Percentiles rank a stretch among this genome's conserved stretches.
Conservation (phyloP, 2,888 invertebrate genomes). For the Synergus umbraculus region DNA sequence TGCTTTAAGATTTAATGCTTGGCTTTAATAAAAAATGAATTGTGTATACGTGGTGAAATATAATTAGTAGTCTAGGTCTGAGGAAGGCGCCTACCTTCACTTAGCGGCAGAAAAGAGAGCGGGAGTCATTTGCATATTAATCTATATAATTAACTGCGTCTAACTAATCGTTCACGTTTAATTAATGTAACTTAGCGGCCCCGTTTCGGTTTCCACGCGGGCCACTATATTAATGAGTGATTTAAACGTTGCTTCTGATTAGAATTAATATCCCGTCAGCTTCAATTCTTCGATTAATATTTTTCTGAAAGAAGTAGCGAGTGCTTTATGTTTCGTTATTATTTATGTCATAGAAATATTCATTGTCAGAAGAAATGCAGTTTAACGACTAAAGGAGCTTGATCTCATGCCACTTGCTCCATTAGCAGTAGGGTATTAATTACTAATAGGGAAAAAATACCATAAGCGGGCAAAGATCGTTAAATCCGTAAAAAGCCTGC, state of each 20-base stretch:
- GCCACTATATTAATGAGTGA: not conserved
- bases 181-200: conserved; percentile 55
- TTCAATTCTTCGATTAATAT: not conserved
- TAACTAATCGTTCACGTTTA: conserved; percentile 65
- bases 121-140: conserved; percentile 64
- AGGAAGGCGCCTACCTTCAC: not conserved
- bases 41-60: not conserved
- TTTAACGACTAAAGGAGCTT: not conserved
- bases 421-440: conserved; percentile 20
- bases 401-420: conserved; percentile 8
- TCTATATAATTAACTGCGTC: conserved; percentile 65
- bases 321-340: not conserved
- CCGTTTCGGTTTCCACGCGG: not conserved
- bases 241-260: not conserved
- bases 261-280: conserved; percentile 4
- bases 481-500: conserved; percentile 11
- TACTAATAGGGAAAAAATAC: not conserved
- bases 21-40: not conserved
- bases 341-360: not conserved
- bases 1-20: too few relatives aligned
- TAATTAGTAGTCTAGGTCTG: not conserved
- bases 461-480: not conserved
- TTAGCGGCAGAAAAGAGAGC: conserved; percentile 28
- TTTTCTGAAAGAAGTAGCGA: not conserved
- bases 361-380: conserved; percentile 25